These are phyloP conservation scores for Triplophysa yarkandensis DNA, from an alignment of 2,797 vertebrate genomes.

Conservation along the genomic window DNA sequence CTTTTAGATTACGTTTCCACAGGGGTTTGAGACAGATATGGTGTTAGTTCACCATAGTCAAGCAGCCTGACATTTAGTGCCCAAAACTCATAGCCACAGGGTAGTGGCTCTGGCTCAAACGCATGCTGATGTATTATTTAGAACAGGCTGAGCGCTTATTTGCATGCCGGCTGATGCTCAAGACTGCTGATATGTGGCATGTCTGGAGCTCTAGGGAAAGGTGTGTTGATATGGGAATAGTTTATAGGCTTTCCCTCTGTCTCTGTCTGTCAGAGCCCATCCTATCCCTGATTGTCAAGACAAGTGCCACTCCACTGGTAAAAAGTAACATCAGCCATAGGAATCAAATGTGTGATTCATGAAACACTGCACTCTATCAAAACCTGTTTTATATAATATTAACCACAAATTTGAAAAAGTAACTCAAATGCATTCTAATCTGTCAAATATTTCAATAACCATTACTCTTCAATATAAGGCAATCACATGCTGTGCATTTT, in stretches of 20 bases:
- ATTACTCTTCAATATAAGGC: not conserved
- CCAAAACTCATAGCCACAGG: constrained; percentile 21
- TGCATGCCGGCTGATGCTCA: constrained; percentile 47
- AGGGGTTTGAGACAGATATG: constrained; percentile 14
- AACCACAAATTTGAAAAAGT: too few relatives aligned
- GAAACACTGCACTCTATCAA: not conserved
- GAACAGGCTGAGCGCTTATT: constrained; percentile 46
- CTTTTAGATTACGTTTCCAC: not conserved
- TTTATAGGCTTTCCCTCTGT: constrained; percentile 11
- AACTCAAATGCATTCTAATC: not conserved
- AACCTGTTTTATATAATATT: not conserved
- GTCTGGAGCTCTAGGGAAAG: constrained; percentile 15
- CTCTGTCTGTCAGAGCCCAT: constrained; percentile 12
- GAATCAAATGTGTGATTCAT: not conserved
- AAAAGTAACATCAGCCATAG: not conserved
- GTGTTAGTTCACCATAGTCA: constrained; percentile 24
- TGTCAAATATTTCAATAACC: constrained; percentile 1
- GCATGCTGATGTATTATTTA: constrained; percentile 56
- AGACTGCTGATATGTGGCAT: constrained; percentile 35
- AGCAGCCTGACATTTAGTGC: constrained; percentile 43
- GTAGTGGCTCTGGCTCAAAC: constrained; percentile 27
- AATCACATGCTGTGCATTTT: not conserved
- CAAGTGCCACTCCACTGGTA: not conserved
- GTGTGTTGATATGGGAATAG: constrained; percentile 18
- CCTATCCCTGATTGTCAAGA: not conserved